phyloP scores from a whole-genome alignment of 2,113 vertebrate genomes.

The Pseudorasbora parva region DNA sequence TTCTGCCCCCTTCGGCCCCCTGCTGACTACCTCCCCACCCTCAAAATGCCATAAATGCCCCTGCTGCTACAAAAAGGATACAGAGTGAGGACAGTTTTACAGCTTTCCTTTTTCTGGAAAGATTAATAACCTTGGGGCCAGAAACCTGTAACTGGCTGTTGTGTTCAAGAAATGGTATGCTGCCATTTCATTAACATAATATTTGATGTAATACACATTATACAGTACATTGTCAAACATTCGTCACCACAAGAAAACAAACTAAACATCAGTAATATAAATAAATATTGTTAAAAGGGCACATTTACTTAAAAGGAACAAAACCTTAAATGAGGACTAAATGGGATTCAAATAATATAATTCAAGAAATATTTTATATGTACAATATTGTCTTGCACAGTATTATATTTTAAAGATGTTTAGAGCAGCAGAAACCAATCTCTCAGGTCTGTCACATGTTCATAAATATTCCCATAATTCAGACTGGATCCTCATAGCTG shows the following conservation, averaged over 20 bases:
- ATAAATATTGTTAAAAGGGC: background rate
- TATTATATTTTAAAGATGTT: background rate
- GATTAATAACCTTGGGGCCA: slow-evolving; percentile 22
- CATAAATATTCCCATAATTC: background rate
- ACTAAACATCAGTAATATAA: too few species aligned
- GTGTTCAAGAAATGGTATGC: background rate
- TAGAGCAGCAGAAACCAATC: background rate
- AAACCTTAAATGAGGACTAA: background rate
- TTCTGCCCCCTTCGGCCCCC: background rate
- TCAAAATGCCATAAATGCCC: slow-evolving; percentile 43
- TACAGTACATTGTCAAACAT: too few species aligned
- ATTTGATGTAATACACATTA: background rate
- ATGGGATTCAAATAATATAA: too few species aligned
- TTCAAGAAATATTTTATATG: background rate
- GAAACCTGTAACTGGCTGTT: background rate
- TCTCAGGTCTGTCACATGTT: background rate
- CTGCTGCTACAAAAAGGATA: slow-evolving; percentile 26
- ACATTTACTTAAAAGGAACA: background rate
- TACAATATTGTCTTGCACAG: background rate
- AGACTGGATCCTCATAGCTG: background rate
- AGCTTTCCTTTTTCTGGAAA: slow-evolving; percentile 34
- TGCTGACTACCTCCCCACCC: background rate
- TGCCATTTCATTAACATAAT: background rate
- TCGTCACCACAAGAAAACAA: too few species aligned
- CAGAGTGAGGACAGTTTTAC: slow-evolving; percentile 40